Percentiles rank a stretch among this genome's conserved stretches.
These are phyloP conservation scores for Fragum sueziense DNA, from an alignment of 2,888 invertebrate genomes.

Conservation along the genomic window DNA sequence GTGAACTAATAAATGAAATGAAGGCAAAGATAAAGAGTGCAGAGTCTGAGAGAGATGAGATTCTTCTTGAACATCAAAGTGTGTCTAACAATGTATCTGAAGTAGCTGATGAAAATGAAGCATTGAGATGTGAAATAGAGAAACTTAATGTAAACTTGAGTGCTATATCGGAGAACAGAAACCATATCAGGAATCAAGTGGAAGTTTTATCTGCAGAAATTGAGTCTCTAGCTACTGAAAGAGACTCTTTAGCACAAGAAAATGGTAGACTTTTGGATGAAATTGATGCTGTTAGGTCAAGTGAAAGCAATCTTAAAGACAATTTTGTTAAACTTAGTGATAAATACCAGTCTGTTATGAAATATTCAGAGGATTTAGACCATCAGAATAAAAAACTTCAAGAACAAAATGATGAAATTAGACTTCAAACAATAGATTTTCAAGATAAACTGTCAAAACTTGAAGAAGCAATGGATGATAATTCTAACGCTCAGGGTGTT, in stretches of 20 bases:
- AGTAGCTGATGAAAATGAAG: constrained; percentile 34
- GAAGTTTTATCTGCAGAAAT: constrained; percentile 56
- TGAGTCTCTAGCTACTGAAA: constrained; percentile 28
- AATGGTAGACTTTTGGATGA: constrained; percentile 25
- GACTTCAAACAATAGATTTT: constrained; percentile 18
- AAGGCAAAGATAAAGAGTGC: constrained; percentile 21
- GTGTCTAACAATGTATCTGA: constrained; percentile 27
- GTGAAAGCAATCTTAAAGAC: neutral
- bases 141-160: constrained; percentile 41
- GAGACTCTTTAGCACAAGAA: constrained; percentile 20
- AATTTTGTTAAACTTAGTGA: constrained; percentile 10
- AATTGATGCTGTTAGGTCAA: neutral
- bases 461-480: constrained; percentile 39
- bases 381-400: constrained; percentile 17
- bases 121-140: constrained; percentile 35
- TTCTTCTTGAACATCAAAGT: constrained; percentile 42
- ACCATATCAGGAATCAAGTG: constrained; percentile 53
- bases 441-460: constrained; percentile 40
- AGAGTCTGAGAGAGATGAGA: constrained; percentile 25
- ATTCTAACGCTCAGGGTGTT: constrained; percentile 22
- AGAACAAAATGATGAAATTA: constrained; percentile 30
- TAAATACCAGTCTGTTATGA: neutral
- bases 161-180: constrained; percentile 51
- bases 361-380: constrained; percentile 23
- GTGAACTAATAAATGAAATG: constrained; percentile 16